Percentiles rank a stretch among this genome's conserved stretches.
Conservation (phyloP, 2,888 invertebrate genomes). For the Tetanocera ferruginea region DNA sequence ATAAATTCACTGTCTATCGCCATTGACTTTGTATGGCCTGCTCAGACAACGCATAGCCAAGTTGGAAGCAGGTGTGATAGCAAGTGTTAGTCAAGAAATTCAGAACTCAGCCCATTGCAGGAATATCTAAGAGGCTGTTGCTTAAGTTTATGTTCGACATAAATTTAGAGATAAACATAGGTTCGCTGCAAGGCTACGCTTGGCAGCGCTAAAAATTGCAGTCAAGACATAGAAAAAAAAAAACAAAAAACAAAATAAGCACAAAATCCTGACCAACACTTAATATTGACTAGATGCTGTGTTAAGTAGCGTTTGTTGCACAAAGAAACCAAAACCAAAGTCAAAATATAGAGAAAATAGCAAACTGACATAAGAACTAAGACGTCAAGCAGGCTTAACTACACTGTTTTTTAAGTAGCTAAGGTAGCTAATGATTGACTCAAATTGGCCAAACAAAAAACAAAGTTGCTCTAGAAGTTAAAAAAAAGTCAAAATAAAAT, state of each 20-base stretch:
- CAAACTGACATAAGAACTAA: background rate
- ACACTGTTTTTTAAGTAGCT: background rate
- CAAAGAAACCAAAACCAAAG: background rate
- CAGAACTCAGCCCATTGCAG: background rate
- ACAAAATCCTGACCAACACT: background rate
- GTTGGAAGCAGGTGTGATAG: conserved; percentile 23
- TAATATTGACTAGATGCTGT: no score
- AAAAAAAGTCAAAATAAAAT: no score
- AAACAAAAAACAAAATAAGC: background rate
- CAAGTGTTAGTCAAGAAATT: conserved; percentile 28
- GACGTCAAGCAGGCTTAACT: background rate
- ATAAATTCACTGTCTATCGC: background rate
- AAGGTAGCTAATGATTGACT: no score
- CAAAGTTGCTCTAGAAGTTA: no score
- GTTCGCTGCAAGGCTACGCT: background rate
- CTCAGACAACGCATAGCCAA: background rate
- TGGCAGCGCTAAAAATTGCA: background rate
- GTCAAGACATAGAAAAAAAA: background rate
- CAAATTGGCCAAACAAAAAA: no score
- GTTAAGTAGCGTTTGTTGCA: conserved; percentile 2
- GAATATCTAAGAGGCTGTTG: background rate
- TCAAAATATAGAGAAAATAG: background rate
- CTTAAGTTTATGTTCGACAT: conserved; percentile 5
- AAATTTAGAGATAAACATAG: conserved; percentile 22
- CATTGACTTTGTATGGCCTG: background rate